These are phyloP conservation scores for Shinisaurus crocodilurus DNA, from an alignment of 2,113 vertebrate species.

Conservation along the genomic window DNA sequence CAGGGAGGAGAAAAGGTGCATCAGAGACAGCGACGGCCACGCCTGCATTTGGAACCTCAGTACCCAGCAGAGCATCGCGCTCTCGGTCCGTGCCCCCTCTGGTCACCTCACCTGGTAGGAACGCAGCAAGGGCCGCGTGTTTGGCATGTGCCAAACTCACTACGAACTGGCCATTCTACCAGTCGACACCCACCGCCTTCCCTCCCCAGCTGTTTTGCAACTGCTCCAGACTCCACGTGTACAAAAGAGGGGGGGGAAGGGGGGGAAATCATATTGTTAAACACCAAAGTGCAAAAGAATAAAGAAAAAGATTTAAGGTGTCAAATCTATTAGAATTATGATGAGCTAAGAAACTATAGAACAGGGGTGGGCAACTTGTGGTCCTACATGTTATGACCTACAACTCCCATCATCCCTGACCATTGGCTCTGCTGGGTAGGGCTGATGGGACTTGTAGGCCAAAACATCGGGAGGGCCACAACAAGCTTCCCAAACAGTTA, in stretches of 20 bases:
- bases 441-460: no score
- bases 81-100: not conserved
- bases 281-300: not conserved
- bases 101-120: not conserved
- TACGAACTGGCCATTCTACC: not conserved
- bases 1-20: slow-evolving; percentile 29
- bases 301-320: no score
- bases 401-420: no score
- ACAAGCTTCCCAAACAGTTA: no score
- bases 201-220: not conserved
- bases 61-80: not conserved
- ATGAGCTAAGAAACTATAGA: no score
- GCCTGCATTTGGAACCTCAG: not conserved
- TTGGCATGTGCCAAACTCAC: not conserved
- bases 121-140: not conserved
- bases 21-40: not conserved
- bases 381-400: no score
- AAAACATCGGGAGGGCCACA: no score
- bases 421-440: no score
- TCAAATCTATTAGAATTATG: not conserved
- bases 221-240: not conserved
- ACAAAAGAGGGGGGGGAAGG: no score
- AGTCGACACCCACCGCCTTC: no score
- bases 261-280: not conserved
- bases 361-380: no score